A percentile compares a stretch with the other conserved stretches of the same genome.
phyloP scores from a whole-genome alignment of 2,888 invertebrate genomes.

The Watsonalla cultraria region DNA sequence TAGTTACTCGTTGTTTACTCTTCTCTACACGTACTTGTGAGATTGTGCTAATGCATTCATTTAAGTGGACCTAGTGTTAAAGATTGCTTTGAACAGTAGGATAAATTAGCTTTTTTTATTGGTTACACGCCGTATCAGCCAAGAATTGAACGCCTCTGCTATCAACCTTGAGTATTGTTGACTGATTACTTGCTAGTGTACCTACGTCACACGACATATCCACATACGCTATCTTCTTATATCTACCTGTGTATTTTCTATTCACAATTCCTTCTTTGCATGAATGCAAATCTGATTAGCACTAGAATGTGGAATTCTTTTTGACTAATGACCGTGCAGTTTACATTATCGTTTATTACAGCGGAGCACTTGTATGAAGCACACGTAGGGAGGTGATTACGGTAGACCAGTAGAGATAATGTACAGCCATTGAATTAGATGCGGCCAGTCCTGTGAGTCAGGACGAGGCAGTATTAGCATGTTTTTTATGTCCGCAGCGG shows the following conservation, averaged over 20 bases:
- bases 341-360: conserved; percentile 33
- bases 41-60: conserved; percentile 5
- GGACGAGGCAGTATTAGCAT: conserved; percentile 39
- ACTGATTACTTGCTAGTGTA: conserved; percentile 55
- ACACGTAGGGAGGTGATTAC: conserved; percentile 20
- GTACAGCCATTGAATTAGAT: conserved; percentile 13
- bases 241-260: conserved; percentile 31
- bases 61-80: neutral
- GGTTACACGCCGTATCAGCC: conserved; percentile 12
- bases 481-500: conserved; percentile 80
- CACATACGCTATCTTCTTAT: conserved; percentile 27
- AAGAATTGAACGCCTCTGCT: conserved; percentile 22
- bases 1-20: neutral
- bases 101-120: conserved; percentile 21
- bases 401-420: conserved; percentile 30
- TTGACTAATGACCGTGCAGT: conserved; percentile 41
- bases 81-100: conserved; percentile 8
- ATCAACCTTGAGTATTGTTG: conserved; percentile 60
- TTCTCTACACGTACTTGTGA: neutral
- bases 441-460: conserved; percentile 18
- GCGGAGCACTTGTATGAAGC: conserved; percentile 31
- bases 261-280: conserved; percentile 35
- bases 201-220: conserved; percentile 24
- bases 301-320: conserved; percentile 33
- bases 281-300: conserved; percentile 43